A percentile compares a stretch with the other conserved stretches of the same genome.
phyloP scores from a whole-genome alignment of 2,113 vertebrate species.

The Zapus hudsonius region DNA sequence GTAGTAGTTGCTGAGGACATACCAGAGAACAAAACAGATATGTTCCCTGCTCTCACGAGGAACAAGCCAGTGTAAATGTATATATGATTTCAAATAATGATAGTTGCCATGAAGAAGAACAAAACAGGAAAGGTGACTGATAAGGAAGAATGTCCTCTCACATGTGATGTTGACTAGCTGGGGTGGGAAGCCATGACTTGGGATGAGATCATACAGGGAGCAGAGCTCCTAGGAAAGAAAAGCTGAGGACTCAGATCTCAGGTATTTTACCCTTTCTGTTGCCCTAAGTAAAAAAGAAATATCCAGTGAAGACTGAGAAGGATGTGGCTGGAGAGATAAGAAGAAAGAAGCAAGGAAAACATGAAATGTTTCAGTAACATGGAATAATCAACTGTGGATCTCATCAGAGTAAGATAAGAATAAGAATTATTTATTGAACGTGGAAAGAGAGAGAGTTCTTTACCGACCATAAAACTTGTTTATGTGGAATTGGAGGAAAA shows the following conservation, averaged over 20 bases:
- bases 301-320: not conserved
- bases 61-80: constrained; percentile 30
- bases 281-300: constrained; percentile 39
- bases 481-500: not conserved
- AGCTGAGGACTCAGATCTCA: constrained; percentile 6
- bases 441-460: constrained; percentile 28
- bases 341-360: constrained; percentile 44
- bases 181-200: constrained; percentile 56
- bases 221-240: constrained; percentile 22
- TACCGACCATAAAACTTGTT: not conserved
- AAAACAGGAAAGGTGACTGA: constrained; percentile 25
- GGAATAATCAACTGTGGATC: not conserved
- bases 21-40: constrained; percentile 44
- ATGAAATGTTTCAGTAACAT: not conserved
- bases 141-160: constrained; percentile 10
- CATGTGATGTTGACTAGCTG: constrained; percentile 42
- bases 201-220: constrained; percentile 62
- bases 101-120: constrained; percentile 60
- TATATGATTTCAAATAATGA: constrained; percentile 49
- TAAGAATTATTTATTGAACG: constrained; percentile 3
- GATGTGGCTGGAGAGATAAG: not conserved
- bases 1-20: constrained; percentile 7
- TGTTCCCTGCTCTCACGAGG: constrained; percentile 30
- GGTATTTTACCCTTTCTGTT: constrained; percentile 45
- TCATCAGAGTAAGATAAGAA: constrained; percentile 33